These are phyloP conservation scores for Chrysomela aeneicollis DNA, from an alignment of 2,888 invertebrate species.

Conservation along the genomic window DNA sequence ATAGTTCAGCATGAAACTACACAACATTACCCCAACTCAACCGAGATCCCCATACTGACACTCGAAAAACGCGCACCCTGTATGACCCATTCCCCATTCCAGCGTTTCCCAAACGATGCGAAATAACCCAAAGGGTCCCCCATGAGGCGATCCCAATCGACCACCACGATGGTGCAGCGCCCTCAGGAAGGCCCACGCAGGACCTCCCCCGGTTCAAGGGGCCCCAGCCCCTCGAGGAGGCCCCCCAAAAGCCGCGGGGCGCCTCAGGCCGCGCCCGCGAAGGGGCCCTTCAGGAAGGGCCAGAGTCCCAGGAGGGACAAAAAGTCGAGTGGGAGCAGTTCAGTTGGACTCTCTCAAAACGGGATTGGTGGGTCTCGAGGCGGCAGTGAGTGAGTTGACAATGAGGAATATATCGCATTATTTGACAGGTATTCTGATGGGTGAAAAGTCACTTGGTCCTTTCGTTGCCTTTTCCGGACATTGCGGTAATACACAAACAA, in stretches of 20 bases:
- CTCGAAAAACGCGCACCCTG: no score
- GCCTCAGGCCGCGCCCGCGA: constrained; percentile 28
- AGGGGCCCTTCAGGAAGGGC: constrained; percentile 26
- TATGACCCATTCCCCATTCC: no score
- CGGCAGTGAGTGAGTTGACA: no score
- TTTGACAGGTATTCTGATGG: no score
- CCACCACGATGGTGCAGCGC: constrained; percentile 52
- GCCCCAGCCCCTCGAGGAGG: constrained; percentile 50
- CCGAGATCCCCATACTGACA: no score
- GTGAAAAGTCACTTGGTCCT: no score
- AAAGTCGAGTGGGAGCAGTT: constrained; percentile 54
- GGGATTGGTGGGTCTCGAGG: constrained; percentile 57
- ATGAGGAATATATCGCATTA: no score
- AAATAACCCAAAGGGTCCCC: background rate
- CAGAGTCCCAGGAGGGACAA: constrained; percentile 39
- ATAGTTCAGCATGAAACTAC: no score
- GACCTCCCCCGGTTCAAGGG: constrained; percentile 53
- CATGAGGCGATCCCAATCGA: constrained; percentile 25
- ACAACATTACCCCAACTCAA: no score
- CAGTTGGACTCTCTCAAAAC: constrained; percentile 47
- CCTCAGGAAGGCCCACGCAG: constrained; percentile 44
- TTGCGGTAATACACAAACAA: no score
- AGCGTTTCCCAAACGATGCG: background rate
- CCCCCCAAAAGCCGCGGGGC: constrained; percentile 30
- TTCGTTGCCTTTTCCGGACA: no score